Conservation (phyloP, 2,113 vertebrate species). For the Microcebus griseorufus region DNA sequence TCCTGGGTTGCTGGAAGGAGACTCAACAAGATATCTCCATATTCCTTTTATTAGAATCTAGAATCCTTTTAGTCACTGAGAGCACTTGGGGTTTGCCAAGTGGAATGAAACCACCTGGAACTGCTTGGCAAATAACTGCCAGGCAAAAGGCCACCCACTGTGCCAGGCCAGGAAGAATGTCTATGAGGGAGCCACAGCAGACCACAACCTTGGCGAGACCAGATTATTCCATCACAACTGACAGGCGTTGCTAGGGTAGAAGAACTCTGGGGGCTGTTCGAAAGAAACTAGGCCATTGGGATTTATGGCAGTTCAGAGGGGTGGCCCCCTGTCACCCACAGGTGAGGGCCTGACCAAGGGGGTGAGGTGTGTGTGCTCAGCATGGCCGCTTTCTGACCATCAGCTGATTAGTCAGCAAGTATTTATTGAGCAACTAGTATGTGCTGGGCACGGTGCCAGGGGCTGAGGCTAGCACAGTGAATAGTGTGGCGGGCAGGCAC, state of each 20-base stretch:
- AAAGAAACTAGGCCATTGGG: slow-evolving; percentile 57
- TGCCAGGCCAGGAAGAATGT: slow-evolving; percentile 53
- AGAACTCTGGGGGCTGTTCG: slow-evolving; percentile 40
- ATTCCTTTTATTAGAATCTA: slow-evolving; percentile 6
- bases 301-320: slow-evolving; percentile 32
- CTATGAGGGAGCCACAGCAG: slow-evolving; percentile 26
- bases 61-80: slow-evolving; percentile 22
- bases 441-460: neutral
- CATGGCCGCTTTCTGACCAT: neutral
- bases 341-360: neutral
- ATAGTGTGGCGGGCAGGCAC: neutral
- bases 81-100: slow-evolving; percentile 13
- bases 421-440: slow-evolving; percentile 29
- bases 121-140: neutral
- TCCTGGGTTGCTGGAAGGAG: neutral
- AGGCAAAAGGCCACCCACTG: slow-evolving; percentile 3
- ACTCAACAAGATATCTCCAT: neutral
- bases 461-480: neutral
- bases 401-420: neutral
- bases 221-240: slow-evolving; percentile 70
- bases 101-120: slow-evolving; percentile 57
- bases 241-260: slow-evolving; percentile 62
- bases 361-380: neutral
- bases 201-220: slow-evolving; percentile 61
- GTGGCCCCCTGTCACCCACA: neutral